Conservation (phyloP, 53 echinoderm and acorn worm genomes). For the Antedon mediterranea region DNA sequence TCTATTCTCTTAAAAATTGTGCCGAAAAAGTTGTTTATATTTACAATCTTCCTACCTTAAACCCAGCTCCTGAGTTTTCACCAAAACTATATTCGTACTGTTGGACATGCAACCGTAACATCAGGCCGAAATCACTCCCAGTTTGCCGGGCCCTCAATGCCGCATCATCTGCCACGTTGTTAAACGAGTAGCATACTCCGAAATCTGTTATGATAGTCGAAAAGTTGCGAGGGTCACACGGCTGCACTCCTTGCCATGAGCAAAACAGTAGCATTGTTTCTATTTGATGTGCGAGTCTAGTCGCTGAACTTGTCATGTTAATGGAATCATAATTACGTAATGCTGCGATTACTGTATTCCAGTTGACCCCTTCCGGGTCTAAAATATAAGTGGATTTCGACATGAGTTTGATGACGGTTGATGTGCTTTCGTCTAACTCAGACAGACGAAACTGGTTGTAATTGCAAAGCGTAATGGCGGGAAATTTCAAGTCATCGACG, state of each 20-base stretch:
- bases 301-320: not conserved
- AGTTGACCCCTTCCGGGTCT: too few species aligned
- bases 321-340: not conserved
- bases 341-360: not conserved
- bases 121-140: conserved; percentile 36
- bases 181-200: conserved; percentile 51
- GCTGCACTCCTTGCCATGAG: conserved; percentile 20
- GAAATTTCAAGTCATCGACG: conserved; percentile 42
- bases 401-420: too few species aligned
- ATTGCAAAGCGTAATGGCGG: conserved; percentile 57
- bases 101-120: conserved; percentile 31
- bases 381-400: too few species aligned
- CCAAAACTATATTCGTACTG: conserved; percentile 41
- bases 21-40: too few species aligned
- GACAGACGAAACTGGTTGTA: conserved; percentile 46
- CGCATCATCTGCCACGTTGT: conserved; percentile 6
- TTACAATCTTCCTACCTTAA: conserved; percentile 18
- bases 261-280: conserved; percentile 39
- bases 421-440: not conserved
- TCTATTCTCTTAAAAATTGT: conserved; percentile 13
- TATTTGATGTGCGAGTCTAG: conserved; percentile 8
- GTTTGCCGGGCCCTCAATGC: conserved; percentile 14
- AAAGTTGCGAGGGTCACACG: conserved; percentile 30
- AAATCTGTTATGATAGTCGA: conserved; percentile 33
- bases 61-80: conserved; percentile 45